A percentile compares a stretch with the other conserved stretches of the same genome.
These are phyloP conservation scores for Petrocephalus zakoni DNA, from an alignment of 2,113 vertebrate genomes.

Conservation along the genomic window DNA sequence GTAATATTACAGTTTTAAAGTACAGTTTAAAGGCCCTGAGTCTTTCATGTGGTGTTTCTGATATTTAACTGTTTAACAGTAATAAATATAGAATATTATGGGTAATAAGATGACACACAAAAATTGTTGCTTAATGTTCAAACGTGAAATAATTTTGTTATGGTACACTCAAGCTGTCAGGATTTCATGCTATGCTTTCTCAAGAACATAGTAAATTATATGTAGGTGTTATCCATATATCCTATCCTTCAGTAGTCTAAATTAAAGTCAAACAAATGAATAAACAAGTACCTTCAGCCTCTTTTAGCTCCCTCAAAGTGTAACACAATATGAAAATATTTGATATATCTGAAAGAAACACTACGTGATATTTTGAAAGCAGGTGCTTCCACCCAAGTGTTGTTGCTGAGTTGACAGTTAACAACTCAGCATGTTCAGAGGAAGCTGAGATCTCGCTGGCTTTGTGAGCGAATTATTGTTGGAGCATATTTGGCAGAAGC, in stretches of 20 bases:
- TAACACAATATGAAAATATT: neutral
- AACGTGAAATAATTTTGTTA: neutral
- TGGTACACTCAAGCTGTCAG: neutral
- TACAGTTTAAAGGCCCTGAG: no score
- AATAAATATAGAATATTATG: neutral
- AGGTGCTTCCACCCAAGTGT: slow-evolving; percentile 1
- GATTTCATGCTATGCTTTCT: neutral
- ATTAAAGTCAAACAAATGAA: neutral
- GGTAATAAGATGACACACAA: neutral
- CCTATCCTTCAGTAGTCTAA: neutral
- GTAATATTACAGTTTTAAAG: neutral
- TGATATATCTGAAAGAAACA: neutral
- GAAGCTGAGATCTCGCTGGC: neutral
- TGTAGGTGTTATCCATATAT: neutral
- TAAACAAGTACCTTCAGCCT: neutral
- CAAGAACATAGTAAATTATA: neutral
- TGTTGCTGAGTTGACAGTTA: slow-evolving; percentile 4
- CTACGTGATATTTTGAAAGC: neutral
- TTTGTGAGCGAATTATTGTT: neutral
- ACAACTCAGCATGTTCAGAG: neutral
- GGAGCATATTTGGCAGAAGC: neutral
- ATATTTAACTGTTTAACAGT: neutral
- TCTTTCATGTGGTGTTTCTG: neutral
- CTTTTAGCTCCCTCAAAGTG: neutral
- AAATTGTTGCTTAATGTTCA: neutral